Conservation (phyloP, 2,797 vertebrate species). For the Dryobates pubescens region DNA sequence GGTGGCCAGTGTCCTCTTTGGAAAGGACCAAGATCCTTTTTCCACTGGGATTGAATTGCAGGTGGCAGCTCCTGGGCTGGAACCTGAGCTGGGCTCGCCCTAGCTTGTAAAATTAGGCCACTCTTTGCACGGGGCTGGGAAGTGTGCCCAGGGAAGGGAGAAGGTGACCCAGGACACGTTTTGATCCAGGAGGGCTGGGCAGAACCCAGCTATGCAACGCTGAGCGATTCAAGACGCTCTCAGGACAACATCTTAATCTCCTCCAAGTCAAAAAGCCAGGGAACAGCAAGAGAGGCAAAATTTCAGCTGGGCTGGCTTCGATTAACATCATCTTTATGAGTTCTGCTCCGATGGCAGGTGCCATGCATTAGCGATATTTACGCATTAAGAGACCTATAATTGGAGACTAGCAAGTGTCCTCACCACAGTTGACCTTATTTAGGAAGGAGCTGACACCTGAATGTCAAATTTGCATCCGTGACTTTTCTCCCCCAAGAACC, state of each 20-base stretch:
- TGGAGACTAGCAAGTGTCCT: slow-evolving; percentile 76
- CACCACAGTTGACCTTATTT: slow-evolving; percentile 80
- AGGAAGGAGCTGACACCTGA: slow-evolving; percentile 74
- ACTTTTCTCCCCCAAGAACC: slow-evolving; percentile 57
- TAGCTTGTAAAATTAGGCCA: slow-evolving; percentile 42
- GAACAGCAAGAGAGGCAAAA: slow-evolving; percentile 23
- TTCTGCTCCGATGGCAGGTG: slow-evolving; percentile 65
- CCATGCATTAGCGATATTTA: slow-evolving; percentile 74
- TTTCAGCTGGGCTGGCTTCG: background rate
- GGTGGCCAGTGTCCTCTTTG: slow-evolving; percentile 17
- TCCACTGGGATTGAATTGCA: slow-evolving; percentile 33
- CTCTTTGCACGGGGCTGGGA: slow-evolving; percentile 5
- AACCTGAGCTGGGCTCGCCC: slow-evolving; percentile 50
- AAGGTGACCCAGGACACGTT: slow-evolving; percentile 27
- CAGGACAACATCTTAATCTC: slow-evolving; percentile 14
- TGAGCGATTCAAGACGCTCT: background rate
- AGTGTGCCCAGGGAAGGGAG: background rate
- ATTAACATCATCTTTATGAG: slow-evolving; percentile 49
- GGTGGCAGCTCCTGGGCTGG: background rate
- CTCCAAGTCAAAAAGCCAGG: background rate
- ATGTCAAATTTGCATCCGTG: slow-evolving; percentile 76
- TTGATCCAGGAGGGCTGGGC: background rate
- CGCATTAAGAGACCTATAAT: slow-evolving; percentile 77
- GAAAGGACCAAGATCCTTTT: slow-evolving; percentile 52
- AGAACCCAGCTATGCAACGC: background rate